A percentile compares a stretch with the other conserved stretches of the same genome.
Conservation (phyloP, 1,140 invertebrate species). For the Thaumetopoea pityocampa region DNA sequence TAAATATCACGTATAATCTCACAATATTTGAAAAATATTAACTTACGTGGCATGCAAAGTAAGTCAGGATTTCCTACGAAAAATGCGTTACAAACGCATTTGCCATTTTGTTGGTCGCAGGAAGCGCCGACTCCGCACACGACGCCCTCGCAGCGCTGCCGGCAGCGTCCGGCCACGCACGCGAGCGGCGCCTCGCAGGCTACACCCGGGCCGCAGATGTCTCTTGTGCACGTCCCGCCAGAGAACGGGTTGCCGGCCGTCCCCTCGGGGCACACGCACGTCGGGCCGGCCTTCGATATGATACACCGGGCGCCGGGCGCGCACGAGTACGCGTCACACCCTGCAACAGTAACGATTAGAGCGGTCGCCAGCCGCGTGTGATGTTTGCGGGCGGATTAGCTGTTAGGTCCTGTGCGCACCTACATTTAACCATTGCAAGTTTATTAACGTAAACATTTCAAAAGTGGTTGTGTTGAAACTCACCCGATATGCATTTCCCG, state of each 20-base stretch:
- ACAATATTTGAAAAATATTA: too few relatives aligned
- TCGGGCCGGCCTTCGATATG: slow-evolving; percentile 88
- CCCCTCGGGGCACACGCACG: slow-evolving; percentile 91
- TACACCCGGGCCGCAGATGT: slow-evolving; percentile 85
- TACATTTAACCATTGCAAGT: too few relatives aligned
- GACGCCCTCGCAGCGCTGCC: slow-evolving; percentile 88
- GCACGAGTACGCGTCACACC: slow-evolving; percentile 88
- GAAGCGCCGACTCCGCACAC: slow-evolving; percentile 86
- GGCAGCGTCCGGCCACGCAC: slow-evolving; percentile 90
- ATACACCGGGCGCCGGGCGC: slow-evolving; percentile 91
- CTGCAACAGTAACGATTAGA: too few relatives aligned
- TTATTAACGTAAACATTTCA: too few relatives aligned
- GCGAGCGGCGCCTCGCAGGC: slow-evolving; percentile 87
- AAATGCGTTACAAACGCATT: slow-evolving; percentile 90
- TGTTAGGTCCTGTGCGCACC: too few relatives aligned
- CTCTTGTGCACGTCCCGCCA: slow-evolving; percentile 87
- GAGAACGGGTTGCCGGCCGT: slow-evolving; percentile 93
- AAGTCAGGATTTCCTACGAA: slow-evolving; percentile 93
- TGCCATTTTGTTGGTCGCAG: slow-evolving; percentile 87
- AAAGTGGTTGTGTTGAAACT: too few relatives aligned
- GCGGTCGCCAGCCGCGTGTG: too few relatives aligned
- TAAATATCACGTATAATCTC: too few relatives aligned
- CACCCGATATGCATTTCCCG: slow-evolving; percentile 88
- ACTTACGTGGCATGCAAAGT: slow-evolving; percentile 94
- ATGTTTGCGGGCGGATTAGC: too few relatives aligned